Base-by-base conservation (phyloP, 1,140 invertebrate species). In the Formica selysi region DNA sequence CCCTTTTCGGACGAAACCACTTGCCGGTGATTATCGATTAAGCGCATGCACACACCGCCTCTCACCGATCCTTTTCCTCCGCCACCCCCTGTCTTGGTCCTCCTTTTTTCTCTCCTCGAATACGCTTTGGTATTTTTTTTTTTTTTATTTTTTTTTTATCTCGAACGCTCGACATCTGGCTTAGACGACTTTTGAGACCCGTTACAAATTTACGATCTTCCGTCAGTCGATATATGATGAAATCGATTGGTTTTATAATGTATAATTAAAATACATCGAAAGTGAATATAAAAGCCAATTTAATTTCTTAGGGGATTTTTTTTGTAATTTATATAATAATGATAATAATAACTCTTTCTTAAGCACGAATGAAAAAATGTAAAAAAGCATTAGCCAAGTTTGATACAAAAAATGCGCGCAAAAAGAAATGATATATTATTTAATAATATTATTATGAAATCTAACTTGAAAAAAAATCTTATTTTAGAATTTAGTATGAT, bases 1-100 rank as follows among this genome's bases (percentile, higher is more conserved):
- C 87, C 89, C 86, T 90, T 91, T 93, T 92, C 89, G 81, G 78
- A 70, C 84, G 90, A 86, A 86, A 91, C 91, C 92, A 93, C 91
- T 92, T 93, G 89, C 92, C 89, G 85, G 83, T 89, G 90, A 93
- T 93, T 91, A 92, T 93, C 93, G 92, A 93, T 94, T 91, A 91
- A 92, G 87, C 86, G 87, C 90, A 89, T 91, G 91, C 90, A 90
- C 87, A 80, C 68, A 44, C 89, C 80, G 78, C 89, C 71, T 87
- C 71, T 57, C 76, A 59, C 73, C 87, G 70, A 70, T 84, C 85
- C 44, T 68, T 61, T 68, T 44, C 64, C 36, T 67, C 67, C 51
- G 36, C 85, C 67, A 16, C 48, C 62, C 48, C 78, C 88, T 48
- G 16, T 68, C 85, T 79, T 64, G 16, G 13, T 65, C 67, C 64